Conservation (phyloP, 2,797 vertebrate genomes). For the Oreochromis grahami region DNA sequence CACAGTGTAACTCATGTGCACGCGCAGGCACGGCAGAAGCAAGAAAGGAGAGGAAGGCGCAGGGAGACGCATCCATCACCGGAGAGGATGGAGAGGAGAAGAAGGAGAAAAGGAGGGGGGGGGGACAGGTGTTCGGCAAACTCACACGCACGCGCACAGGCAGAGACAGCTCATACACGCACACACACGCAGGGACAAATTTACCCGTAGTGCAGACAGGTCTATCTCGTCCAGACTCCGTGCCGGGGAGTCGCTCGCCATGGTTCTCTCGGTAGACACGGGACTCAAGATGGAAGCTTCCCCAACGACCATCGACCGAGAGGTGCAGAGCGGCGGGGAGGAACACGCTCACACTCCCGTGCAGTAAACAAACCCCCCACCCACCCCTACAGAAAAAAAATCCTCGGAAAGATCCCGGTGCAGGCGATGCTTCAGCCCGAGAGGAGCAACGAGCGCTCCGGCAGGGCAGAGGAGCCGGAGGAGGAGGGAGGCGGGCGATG, state of each 20-base stretch:
- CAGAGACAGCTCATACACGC: neutral
- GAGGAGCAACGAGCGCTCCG: neutral
- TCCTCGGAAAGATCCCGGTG: slow-evolving; percentile 7
- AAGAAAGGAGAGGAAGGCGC: neutral
- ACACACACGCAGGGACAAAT: neutral
- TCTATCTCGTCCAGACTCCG: slow-evolving; percentile 97
- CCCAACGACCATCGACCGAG: slow-evolving; percentile 65
- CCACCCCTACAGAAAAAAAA: neutral
- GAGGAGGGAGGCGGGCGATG: slow-evolving; percentile 1
- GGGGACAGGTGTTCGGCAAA: slow-evolving; percentile 46
- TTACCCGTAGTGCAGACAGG: slow-evolving; percentile 93
- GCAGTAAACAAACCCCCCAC: neutral
- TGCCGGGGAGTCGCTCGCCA: slow-evolving; percentile 97
- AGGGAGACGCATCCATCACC: slow-evolving; percentile 24
- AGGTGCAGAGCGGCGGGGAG: slow-evolving; percentile 22
- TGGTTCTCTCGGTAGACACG: slow-evolving; percentile 73
- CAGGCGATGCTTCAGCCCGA: neutral
- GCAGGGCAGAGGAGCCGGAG: neutral
- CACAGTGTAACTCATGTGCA: neutral
- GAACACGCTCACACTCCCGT: slow-evolving; percentile 10
- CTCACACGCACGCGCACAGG: slow-evolving; percentile 7
- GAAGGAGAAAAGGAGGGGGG: neutral
- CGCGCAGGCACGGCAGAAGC: slow-evolving; percentile 7
- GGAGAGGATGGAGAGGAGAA: neutral
- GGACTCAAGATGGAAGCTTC: slow-evolving; percentile 68